Base-by-base conservation (phyloP, 2,888 invertebrate species). In the Drosophila meridionalis region DNA sequence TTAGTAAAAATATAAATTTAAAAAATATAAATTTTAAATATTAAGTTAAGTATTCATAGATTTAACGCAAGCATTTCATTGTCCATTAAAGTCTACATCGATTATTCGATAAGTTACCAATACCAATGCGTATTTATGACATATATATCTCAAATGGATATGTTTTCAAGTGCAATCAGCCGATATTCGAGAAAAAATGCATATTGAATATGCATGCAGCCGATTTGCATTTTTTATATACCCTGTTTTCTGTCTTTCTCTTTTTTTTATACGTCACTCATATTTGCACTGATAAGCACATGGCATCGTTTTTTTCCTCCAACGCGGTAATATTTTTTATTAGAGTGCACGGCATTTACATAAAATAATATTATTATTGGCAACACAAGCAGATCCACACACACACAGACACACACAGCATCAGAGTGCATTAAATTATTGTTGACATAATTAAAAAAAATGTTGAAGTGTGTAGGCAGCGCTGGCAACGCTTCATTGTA, bases 381-480 rank as follows among this genome's bases (percentile, higher is more conserved):
- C 72, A 68, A 60, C 64, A 74, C 64, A 71, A 60, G 55, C 57
- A 58, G 58, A 53, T 65, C 11, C 40, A 58, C 43, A 43, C 38
- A 34, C 60, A 55, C 36, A 56, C 28, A 57, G n/a, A 42, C 36
- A 43, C 56, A 50, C 11, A 50, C 42, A 56, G 58, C 45, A 57
- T 47, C 64, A 50, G 76, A 85, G 83, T 83, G 78, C 83, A 85
- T 85, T 80, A 83, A 86, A 86, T 83, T 81, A 83, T 79, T 86
- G 86, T 86, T 86, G 81, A 84, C 79, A 75, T 83, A 76, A 80
- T 75, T 80, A 76, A 81, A 78, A 72, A 68, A 57, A 52, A 61
- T 20, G 69, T 57, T 76, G 69, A 70, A 71, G 62, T 63, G 78
- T 64, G 61, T 66, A 79, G 73, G 69, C 69, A 67, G 43, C 56